Base-by-base conservation (phyloP, 1,140 invertebrate species). In the Ceratoteleas bidentatus region DNA sequence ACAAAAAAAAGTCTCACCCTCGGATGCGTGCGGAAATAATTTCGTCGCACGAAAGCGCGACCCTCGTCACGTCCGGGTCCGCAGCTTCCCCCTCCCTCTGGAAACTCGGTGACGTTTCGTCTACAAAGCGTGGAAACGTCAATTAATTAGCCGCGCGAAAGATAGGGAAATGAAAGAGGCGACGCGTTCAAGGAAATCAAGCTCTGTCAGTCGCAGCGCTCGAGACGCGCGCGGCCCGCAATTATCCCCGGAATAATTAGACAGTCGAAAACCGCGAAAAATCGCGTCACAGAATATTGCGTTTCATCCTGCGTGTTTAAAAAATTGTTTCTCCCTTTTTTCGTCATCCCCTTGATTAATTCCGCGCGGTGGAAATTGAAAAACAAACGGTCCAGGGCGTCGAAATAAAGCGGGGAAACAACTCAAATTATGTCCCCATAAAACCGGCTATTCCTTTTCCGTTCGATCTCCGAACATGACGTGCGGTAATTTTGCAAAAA, bases 401-500 rank as follows among this genome's bases (percentile, higher is more conserved):
- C 53, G 60, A 66, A 79, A 79, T 72, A 62, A 77, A 77, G 62
- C 24, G 54, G 54, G 60, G 32, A 72, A 70, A 78, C 66, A 78
- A 78, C 66, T 70, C 66, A 78, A 78, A 79, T 79, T 72, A 72
- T 72, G 47, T 64, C 10, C 53, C 61, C 43, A 72, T 79, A 77
- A 82, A 77, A 78, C 60, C 57, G 65, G 45, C 76, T 66, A 83
- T 74, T 73, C 79, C 72, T 84, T 83, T 81, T 78, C 64, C 73
- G 40, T 79, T 83, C 81, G 78, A 81, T 81, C 68, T 75, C 64
- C 78, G 73, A 81, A 85, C 70, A 74, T 85, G 83, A 81, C 73
- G 76, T 68, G 75, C 85, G 85, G 86, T 90, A 90, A 90, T 89
- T 90, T 90, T 87, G 83, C 86, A 91, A 91, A 91, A 90, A 90